phyloP scores from a whole-genome alignment of 2,113 vertebrate species.

The Fukomys damarensis region DNA sequence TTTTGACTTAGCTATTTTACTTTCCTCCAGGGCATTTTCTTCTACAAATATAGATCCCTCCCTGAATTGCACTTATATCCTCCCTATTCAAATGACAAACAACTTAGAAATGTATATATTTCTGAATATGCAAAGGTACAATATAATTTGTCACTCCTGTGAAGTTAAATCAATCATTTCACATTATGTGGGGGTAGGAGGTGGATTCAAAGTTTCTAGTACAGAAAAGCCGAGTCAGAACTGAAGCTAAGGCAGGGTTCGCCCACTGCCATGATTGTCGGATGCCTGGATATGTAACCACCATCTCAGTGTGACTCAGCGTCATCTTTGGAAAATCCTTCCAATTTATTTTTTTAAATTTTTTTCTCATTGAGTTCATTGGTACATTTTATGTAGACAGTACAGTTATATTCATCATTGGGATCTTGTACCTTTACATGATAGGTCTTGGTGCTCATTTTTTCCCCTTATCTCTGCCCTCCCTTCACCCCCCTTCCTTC shows the following conservation, averaged over 20 bases:
- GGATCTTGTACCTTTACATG: too few species aligned
- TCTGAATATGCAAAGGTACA: neutral
- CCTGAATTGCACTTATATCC: neutral
- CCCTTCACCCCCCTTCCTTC: too few species aligned
- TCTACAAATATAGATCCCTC: neutral
- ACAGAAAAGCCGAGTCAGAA: neutral
- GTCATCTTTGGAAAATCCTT: neutral
- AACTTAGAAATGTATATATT: neutral
- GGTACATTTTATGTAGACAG: too few species aligned
- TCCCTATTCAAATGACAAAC: neutral
- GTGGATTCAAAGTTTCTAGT: neutral
- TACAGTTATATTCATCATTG: too few species aligned
- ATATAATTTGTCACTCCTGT: neutral
- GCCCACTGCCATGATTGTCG: neutral
- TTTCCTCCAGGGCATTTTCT: constrained; percentile 28
- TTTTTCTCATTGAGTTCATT: too few species aligned
- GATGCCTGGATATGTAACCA: neutral
- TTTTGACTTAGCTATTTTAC: neutral
- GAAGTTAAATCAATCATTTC: neutral
- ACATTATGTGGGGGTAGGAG: neutral
- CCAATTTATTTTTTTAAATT: neutral
- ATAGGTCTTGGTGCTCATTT: too few species aligned
- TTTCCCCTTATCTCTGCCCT: too few species aligned
- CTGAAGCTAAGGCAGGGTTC: neutral
- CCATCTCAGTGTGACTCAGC: neutral